A percentile compares a stretch with the other conserved stretches of the same genome.
Evolutionary conservation across 2,888 invertebrate genomes (phyloP).

Genomic region (Drosophila affinis): DNA sequence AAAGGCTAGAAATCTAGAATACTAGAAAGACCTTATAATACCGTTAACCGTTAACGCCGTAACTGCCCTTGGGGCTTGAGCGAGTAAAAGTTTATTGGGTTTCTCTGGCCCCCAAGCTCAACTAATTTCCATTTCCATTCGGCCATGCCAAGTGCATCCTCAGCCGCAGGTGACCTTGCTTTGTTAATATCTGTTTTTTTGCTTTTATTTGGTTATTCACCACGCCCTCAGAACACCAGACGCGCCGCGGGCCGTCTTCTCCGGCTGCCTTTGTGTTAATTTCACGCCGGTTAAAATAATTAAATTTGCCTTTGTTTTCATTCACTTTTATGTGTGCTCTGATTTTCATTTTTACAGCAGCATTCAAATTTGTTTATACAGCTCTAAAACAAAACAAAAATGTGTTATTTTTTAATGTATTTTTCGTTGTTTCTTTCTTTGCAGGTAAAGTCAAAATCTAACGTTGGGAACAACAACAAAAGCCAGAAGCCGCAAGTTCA

Average conservation of each 20-base stretch:
- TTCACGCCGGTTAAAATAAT: constrained; percentile 49
- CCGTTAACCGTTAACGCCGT: not conserved
- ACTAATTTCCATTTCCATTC: not conserved
- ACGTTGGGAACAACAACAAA: constrained; percentile 10
- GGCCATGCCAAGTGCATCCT: constrained; percentile 19
- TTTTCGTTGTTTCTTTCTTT: constrained; percentile 47
- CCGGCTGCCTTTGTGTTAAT: constrained; percentile 33
- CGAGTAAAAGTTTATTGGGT: not conserved
- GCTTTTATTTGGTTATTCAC: constrained; percentile 11
- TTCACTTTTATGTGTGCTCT: constrained; percentile 33
- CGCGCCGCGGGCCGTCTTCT: constrained; percentile 22
- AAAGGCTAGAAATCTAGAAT: not conserved
- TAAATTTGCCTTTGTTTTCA: constrained; percentile 42
- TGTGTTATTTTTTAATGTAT: constrained; percentile 43
- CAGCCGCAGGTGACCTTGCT: constrained; percentile 35
- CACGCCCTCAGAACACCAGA: constrained; percentile 40
- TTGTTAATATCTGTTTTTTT: constrained; percentile 28
- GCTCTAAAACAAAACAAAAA: constrained; percentile 29
- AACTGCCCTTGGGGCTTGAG: not conserved
- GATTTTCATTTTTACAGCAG: constrained; percentile 23
- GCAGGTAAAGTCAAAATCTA: constrained; percentile 53
- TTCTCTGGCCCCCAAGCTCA: constrained; percentile 26
- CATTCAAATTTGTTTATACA: constrained; percentile 35
- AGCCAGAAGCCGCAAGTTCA: constrained; percentile 30
- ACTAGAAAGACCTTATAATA: not conserved